phyloP scores from a whole-genome alignment of 2,888 invertebrate genomes.

The Phalera bucephala region DNA sequence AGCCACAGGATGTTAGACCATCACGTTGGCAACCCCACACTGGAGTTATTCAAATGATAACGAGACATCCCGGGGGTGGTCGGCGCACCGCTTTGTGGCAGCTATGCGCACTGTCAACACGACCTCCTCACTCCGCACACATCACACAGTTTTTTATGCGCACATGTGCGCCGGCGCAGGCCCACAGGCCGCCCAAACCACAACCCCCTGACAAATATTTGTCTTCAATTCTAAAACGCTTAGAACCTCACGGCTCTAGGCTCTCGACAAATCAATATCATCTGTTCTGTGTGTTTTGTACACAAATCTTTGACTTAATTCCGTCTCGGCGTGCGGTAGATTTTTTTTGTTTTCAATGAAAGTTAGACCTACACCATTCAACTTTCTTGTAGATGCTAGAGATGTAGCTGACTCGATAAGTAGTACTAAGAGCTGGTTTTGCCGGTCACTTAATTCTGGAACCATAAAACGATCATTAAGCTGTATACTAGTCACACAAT shows the following conservation, averaged over 20 bases:
- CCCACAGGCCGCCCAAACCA: conserved; percentile 64
- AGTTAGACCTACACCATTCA: too few species aligned
- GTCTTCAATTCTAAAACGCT: conserved; percentile 75
- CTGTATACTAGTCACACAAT: too few species aligned
- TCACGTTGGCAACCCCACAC: too few species aligned
- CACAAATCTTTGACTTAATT: conserved; percentile 2
- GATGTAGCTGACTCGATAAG: too few species aligned
- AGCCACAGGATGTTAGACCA: conserved; percentile 7
- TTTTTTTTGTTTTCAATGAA: too few species aligned
- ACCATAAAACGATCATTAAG: too few species aligned
- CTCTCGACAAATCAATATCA: conserved; percentile 52
- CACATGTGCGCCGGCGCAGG: conserved; percentile 61
- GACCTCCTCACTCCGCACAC: conserved; percentile 56
- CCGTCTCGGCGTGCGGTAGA: too few species aligned
- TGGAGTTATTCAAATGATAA: conserved; percentile 45
- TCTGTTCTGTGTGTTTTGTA: conserved; percentile 31
- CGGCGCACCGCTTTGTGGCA: conserved; percentile 55
- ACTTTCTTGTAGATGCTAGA: too few species aligned
- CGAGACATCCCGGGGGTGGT: conserved; percentile 23
- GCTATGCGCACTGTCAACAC: conserved; percentile 80
- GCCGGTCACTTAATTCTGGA: too few species aligned
- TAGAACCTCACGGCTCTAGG: conserved; percentile 56
- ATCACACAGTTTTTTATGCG: conserved; percentile 69
- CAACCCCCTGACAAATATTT: conserved; percentile 75
- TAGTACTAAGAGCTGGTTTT: too few species aligned